A percentile compares a stretch with the other conserved stretches of the same genome.
Evolutionary conservation across 2,888 invertebrate genomes (phyloP).

Genomic region (Campoletis raptor): DNA sequence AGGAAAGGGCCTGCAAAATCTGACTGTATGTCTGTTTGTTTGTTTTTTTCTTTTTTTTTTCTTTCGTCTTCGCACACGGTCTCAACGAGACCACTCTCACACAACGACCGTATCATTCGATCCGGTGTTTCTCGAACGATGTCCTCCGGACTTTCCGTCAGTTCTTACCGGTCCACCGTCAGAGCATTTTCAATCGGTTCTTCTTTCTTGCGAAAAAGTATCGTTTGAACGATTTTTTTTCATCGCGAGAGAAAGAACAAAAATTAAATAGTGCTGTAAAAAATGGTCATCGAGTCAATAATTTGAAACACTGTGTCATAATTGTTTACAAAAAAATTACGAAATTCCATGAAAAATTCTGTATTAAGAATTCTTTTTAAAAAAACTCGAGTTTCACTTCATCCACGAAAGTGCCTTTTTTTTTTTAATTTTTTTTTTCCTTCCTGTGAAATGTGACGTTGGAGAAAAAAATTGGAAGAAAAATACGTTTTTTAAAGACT

Average conservation of each 20-base stretch:
- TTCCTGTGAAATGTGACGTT: not conserved
- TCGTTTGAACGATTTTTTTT: not conserved
- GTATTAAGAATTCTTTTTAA: not conserved
- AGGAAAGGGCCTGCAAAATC: constrained; percentile 49
- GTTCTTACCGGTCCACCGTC: constrained; percentile 70
- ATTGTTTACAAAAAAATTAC: not conserved
- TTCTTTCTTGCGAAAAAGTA: constrained; percentile 2
- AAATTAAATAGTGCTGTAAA: not conserved
- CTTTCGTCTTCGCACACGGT: constrained; percentile 53
- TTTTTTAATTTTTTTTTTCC: not conserved
- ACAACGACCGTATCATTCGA: constrained; percentile 54
- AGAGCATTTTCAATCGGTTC: constrained; percentile 51
- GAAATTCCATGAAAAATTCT: not conserved
- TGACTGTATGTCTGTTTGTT: constrained; percentile 27
- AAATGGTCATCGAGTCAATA: not conserved
- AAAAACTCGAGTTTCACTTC: not conserved
- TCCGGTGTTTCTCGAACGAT: constrained; percentile 59
- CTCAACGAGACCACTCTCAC: constrained; percentile 42
- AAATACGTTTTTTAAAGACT: not conserved
- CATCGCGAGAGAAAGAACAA: not conserved
- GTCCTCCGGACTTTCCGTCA: constrained; percentile 68
- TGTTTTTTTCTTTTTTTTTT: constrained; percentile 8
- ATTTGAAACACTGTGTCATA: not conserved
- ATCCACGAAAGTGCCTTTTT: not conserved
- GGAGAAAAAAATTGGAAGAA: not conserved